Percentiles rank a stretch among this genome's conserved stretches.
Conservation (phyloP, 2,113 vertebrate species). For the Cairina moschata region DNA sequence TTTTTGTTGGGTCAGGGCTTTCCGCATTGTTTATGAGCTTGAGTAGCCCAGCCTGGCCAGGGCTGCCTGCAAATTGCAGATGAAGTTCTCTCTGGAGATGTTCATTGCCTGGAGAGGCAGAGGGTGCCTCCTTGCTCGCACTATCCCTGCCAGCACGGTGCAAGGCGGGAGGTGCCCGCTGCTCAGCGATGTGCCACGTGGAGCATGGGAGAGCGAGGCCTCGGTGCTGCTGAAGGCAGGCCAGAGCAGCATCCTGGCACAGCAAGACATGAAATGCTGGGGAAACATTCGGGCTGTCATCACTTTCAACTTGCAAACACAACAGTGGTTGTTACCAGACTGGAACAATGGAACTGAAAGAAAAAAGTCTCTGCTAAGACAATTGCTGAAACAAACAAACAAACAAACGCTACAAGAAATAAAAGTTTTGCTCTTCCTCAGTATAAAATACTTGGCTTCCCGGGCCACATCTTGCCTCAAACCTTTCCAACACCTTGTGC, state of each 20-base stretch:
- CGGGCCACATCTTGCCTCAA: background rate
- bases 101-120: background rate
- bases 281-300: background rate
- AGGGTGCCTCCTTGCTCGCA: too few species aligned
- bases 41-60: background rate
- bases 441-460: background rate
- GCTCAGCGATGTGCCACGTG: background rate
- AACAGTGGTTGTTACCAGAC: background rate
- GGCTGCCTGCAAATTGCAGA: background rate
- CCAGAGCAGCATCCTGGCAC: background rate
- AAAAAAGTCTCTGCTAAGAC: background rate
- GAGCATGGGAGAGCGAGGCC: background rate
- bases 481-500: background rate
- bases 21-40: accelerated
- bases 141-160: background rate
- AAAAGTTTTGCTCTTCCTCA: background rate
- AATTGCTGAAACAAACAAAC: background rate
- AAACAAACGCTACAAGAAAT: background rate
- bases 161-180: background rate
- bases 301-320: background rate
- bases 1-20: background rate
- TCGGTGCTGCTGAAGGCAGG: background rate
- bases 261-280: background rate
- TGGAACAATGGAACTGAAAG: background rate
- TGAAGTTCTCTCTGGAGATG: background rate